Percentiles rank a stretch among this genome's conserved stretches.
phyloP scores from a whole-genome alignment of 2,888 invertebrate genomes.

The Folsomia manolachei region DNA sequence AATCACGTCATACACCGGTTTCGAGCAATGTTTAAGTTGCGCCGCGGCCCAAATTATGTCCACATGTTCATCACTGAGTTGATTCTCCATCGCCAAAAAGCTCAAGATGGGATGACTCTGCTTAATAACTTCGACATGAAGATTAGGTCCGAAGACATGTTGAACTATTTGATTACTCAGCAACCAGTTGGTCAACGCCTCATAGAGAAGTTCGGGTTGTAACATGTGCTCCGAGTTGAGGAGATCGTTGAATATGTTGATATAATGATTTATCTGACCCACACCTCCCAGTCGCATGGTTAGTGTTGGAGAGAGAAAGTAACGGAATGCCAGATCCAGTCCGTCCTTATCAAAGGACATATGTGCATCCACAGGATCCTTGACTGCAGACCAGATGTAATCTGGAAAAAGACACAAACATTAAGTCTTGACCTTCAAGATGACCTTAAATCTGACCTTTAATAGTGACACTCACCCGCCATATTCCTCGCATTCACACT shows the following conservation, averaged over 20 bases:
- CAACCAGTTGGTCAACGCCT: constrained; percentile 82
- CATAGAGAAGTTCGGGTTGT: constrained; percentile 79
- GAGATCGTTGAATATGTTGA: constrained; percentile 84
- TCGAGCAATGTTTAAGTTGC: constrained; percentile 89
- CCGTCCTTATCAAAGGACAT: constrained; percentile 86
- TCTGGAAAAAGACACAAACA: constrained; percentile 62
- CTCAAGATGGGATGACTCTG: constrained; percentile 90
- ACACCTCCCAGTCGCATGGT: constrained; percentile 92
- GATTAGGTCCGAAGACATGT: constrained; percentile 93
- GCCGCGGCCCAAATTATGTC: constrained; percentile 93
- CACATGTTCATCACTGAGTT: constrained; percentile 84
- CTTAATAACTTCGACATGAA: constrained; percentile 93
- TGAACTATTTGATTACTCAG: constrained; percentile 84
- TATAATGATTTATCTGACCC: constrained; percentile 90
- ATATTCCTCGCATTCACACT: constrained; percentile 82
- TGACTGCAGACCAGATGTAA: constrained; percentile 93
- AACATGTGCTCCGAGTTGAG: constrained; percentile 83
- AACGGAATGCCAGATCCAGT: constrained; percentile 79
- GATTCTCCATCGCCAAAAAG: constrained; percentile 86
- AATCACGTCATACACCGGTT: constrained; percentile 86
- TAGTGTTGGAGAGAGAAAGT: constrained; percentile 88
- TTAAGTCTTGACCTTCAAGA: constrained; percentile 2
- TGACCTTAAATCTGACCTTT: too few species aligned
- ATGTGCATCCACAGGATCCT: constrained; percentile 83
- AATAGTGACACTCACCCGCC: constrained; percentile 83